These are phyloP conservation scores for Herminia tarsipennalis DNA, from an alignment of 2,888 invertebrate species.

Conservation along the genomic window DNA sequence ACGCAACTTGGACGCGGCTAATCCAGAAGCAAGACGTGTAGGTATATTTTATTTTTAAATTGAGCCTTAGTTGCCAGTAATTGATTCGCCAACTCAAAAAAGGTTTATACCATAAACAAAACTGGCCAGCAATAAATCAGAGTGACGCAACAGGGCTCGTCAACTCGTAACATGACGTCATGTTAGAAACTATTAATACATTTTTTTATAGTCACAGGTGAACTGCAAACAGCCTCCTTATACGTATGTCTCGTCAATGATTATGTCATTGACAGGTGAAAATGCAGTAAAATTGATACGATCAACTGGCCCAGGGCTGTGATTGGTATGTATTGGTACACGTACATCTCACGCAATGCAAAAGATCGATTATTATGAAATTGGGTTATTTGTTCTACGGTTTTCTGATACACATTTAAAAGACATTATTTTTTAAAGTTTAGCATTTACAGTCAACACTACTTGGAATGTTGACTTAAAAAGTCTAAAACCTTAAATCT, in stretches of 20 bases:
- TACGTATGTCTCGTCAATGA: conserved; percentile 34
- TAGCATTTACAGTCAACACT: too few relatives aligned
- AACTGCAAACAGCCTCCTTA: conserved; percentile 30
- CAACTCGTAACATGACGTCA: conserved; percentile 34
- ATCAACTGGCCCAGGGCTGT: conserved; percentile 19
- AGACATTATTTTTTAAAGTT: too few relatives aligned
- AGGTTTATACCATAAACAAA: background rate
- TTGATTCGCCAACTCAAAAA: background rate
- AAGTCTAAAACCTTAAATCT: too few relatives aligned
- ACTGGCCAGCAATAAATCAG: conserved; percentile 11
- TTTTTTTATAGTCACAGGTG: conserved; percentile 40
- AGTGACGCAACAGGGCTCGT: conserved; percentile 19
- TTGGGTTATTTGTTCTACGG: too few relatives aligned
- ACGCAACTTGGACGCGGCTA: too few relatives aligned
- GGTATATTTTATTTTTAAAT: too few relatives aligned
- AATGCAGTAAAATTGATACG: conserved; percentile 58
- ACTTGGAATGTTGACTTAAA: too few relatives aligned
- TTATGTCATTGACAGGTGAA: conserved; percentile 62
- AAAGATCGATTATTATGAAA: background rate
- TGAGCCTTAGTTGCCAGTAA: too few relatives aligned
- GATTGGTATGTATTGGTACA: background rate
- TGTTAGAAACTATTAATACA: conserved; percentile 40
- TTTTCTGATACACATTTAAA: too few relatives aligned
- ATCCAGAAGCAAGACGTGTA: too few relatives aligned
- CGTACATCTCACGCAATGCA: too few relatives aligned